Evolutionary conservation across 2,888 invertebrate genomes (phyloP), one percentile per base, ranked within the genome.

Genomic region (Helicoverpa assulta): DNA sequence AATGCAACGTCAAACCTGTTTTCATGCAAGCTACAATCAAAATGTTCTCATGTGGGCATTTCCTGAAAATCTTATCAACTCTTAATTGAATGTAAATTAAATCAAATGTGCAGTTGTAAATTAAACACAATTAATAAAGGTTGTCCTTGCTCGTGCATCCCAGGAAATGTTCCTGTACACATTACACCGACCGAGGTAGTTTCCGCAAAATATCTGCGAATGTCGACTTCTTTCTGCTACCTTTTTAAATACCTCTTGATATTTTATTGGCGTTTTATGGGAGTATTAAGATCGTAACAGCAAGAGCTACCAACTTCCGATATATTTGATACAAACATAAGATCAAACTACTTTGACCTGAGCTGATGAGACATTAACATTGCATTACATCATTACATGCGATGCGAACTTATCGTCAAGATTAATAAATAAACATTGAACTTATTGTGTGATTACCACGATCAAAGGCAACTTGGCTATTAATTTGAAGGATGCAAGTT

Each of bases 161-260:
- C 81, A 78, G 81, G 83, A 87, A 85, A 74, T 59, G 69, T 73
- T 73, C 73, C 69, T 73, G 70, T 71, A 54, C 68, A 73, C 52
- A 59, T 76, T 59, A 69, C 40, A 63, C 14, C 47, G 16, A 43
- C 43, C 73, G 74, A 70, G 67, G 69, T 54, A 69, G 62, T 76
- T 82, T 86, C 86, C 88, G 86, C 72, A 81, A 74, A 73, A 69
- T 66, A 63, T 69, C 54, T 29, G 60, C 62, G 78, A 85, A 85
- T 85, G 85, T 73, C 83, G 77, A 85, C 84, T 68, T 81, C 80
- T 84, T 82, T 83, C 73, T 73, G 53, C 67, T 61, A 71, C 73
- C 67, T 73, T 76, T 76, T 76, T 64, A 67, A 58, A 56, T 64
- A 51, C 10, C n/a, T 37, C 18, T 61, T 37, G 50, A 19, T 40